A percentile compares a stretch with the other conserved stretches of the same genome.
Conservation (phyloP, 2,888 invertebrate species). For the Drosophila acutilabella region DNA sequence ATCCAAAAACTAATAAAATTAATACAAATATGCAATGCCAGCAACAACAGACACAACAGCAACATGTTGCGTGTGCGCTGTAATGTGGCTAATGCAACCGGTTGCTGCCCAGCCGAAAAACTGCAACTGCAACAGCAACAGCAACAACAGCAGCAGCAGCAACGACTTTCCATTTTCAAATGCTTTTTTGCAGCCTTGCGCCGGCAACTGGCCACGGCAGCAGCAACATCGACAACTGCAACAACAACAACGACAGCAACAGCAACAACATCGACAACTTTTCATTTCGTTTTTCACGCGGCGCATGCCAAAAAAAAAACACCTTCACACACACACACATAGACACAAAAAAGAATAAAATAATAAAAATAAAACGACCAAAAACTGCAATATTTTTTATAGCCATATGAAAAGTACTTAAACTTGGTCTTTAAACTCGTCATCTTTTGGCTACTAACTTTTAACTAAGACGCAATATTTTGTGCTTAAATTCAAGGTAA, state of each 20-base stretch:
- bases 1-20: slow-evolving; percentile 72
- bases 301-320: slow-evolving; percentile 48
- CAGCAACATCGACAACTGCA: slow-evolving; percentile 35
- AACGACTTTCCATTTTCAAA: slow-evolving; percentile 82
- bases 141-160: slow-evolving; percentile 44
- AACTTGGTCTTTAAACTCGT: slow-evolving; percentile 23
- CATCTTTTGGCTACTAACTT: not conserved
- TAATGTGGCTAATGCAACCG: slow-evolving; percentile 67
- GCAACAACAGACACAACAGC: slow-evolving; percentile 22
- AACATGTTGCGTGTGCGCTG: slow-evolving; percentile 51
- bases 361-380: slow-evolving; percentile 25
- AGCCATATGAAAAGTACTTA: slow-evolving; percentile 15
- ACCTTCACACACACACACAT: slow-evolving; percentile 1
- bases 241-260: slow-evolving; percentile 23
- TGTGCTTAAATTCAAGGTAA: too few relatives aligned
- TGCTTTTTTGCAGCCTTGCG: slow-evolving; percentile 61
- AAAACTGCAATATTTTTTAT: slow-evolving; percentile 52
- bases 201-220: slow-evolving; percentile 40
- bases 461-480: too few relatives aligned
- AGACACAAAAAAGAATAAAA: slow-evolving; percentile 25
- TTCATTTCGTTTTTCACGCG: slow-evolving; percentile 74
- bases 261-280: slow-evolving; percentile 66
- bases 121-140: slow-evolving; percentile 36
- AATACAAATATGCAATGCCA: slow-evolving; percentile 51
- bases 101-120: slow-evolving; percentile 67